These are phyloP conservation scores for Sphenopsis melanotis DNA, from an alignment of 2,797 vertebrate species.

Conservation along the genomic window DNA sequence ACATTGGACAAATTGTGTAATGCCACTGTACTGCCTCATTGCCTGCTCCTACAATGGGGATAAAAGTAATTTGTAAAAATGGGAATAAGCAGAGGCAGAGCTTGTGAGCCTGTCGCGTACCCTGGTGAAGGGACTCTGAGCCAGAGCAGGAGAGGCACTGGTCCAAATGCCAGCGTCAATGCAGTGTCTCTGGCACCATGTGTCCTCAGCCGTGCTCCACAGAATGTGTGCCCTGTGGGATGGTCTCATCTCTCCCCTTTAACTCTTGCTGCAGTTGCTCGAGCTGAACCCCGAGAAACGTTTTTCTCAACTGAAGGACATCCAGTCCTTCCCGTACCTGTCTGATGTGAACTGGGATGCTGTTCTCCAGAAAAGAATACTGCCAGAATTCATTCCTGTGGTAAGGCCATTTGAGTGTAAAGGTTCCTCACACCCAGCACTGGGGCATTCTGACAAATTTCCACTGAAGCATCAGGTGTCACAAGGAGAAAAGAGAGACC, in stretches of 20 bases:
- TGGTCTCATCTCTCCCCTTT: not conserved
- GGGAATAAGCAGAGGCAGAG: not conserved
- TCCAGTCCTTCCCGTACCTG: conserved; percentile 86
- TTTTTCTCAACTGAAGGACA: conserved; percentile 85
- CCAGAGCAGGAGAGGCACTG: not conserved
- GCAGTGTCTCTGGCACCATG: fast-evolving
- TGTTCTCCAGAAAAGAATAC: conserved; percentile 86
- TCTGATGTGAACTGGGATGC: conserved; percentile 90
- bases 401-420: conserved; percentile 72
- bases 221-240: fast-evolving
- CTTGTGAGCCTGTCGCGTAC: fast-evolving
- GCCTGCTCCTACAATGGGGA: not conserved
- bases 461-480: not conserved
- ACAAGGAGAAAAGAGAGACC: not conserved
- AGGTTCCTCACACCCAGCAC: not conserved
- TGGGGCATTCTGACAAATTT: fast-evolving
- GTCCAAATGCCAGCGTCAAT: fast-evolving
- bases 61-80: not conserved
- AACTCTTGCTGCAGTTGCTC: conserved; percentile 77
- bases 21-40: not conserved
- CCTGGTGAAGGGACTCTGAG: not conserved
- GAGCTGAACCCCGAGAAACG: conserved; percentile 86
- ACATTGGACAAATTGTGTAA: not conserved
- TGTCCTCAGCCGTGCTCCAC: not conserved
- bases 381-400: conserved; percentile 89